Evolutionary conservation across 1,140 invertebrate species (phyloP), one percentile per base, ranked within the genome.

Genomic region (Eumaeus atala): DNA sequence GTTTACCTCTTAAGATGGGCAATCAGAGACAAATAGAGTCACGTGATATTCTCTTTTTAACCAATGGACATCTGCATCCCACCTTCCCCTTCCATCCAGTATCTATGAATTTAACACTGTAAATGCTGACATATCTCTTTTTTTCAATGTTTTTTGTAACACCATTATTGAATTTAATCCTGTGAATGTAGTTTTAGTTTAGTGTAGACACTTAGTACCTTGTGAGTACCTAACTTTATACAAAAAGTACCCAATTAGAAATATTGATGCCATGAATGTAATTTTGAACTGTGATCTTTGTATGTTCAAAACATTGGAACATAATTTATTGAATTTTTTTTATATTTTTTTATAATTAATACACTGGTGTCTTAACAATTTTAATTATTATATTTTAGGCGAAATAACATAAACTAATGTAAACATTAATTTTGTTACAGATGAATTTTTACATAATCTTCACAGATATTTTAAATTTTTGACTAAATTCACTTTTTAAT

Each of bases 231-330:
- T 78, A 66, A 74, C 51, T 68, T 67, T 67, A 56, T 66, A 61
- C 49, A 47, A 64, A 50, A 66, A 70, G 68, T 56, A 63, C 61
- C 60, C 55, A 71, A 74, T 72, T 66, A 66, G 64, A 65, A 70
- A 58, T 72, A 68, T 61, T 56, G 73, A 74, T 84, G 82, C 82
- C 82, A 86, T 84, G 65, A 77, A 79, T 18, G 77, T 82, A 81
- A 83, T 81, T 82, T 82, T 79, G 72, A 81, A 85, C 82, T 85
- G 82, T 85, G 82, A 85, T 85, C n/a, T 71, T 72, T 72, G 54
- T 72, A 67, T 85, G 80, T 84, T 84, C 82, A 85, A 85, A 84
- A 71, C 61, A 67, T 70, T 61, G 67, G 62, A 70, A 63, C 51
- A 66, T 71, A 70, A 74, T 75, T 76, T 75, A 80, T 77, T 74